Percentiles rank a stretch among this genome's conserved stretches.
phyloP scores from a whole-genome alignment of 2,113 vertebrate species.

The Noctilio leporinus region DNA sequence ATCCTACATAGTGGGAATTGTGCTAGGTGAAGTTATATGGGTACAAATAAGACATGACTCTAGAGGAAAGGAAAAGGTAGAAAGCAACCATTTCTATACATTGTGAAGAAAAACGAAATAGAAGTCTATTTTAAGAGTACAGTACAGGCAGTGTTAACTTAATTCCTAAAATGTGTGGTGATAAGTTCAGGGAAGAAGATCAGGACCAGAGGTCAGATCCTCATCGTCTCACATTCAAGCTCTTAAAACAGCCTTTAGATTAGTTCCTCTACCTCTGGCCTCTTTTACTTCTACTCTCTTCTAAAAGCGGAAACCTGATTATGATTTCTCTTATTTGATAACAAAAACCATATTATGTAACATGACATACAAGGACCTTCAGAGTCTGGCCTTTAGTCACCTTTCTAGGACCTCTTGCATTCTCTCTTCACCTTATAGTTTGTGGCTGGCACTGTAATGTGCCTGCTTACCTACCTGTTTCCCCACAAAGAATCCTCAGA shows the following conservation, averaged over 20 bases:
- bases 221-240: not conserved
- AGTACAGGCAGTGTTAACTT: not conserved
- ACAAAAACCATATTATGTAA: not conserved
- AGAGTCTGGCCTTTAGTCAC: not conserved
- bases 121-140: not conserved
- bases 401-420: not conserved
- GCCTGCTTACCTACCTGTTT: not conserved
- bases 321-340: not conserved
- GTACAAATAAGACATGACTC: not conserved
- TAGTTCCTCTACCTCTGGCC: not conserved
- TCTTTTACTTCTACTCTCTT: not conserved
- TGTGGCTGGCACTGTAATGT: not conserved
- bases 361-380: not conserved
- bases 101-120: not conserved
- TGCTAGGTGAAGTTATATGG: not conserved
- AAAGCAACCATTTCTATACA: not conserved
- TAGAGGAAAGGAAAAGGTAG: not conserved
- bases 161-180: not conserved
- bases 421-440: not conserved
- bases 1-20: not conserved
- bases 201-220: not conserved
- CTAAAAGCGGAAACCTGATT: not conserved
- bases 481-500: not conserved
- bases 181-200: not conserved
- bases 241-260: not conserved